A percentile compares a stretch with the other conserved stretches of the same genome.
phyloP scores from a whole-genome alignment of 2,888 invertebrate genomes.

The Empis stercorea region DNA sequence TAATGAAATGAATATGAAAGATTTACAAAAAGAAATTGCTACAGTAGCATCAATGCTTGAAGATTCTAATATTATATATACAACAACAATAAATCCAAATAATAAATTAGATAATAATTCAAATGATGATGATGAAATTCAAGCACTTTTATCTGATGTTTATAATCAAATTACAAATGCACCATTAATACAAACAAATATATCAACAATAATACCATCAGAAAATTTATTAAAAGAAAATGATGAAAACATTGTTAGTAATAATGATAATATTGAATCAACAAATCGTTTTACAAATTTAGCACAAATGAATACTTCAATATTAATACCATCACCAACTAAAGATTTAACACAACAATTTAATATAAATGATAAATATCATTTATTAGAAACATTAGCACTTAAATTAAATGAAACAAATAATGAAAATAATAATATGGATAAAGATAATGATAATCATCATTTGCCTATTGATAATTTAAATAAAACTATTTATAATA shows the following conservation, averaged over 20 bases:
- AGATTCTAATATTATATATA: conserved; percentile 20
- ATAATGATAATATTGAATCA: neutral
- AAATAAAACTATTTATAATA: no score
- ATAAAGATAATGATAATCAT: neutral
- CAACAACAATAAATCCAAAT: conserved; percentile 12
- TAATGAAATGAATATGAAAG: conserved; percentile 28
- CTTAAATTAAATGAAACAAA: neutral
- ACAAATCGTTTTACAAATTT: conserved; percentile 25
- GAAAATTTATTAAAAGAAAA: neutral
- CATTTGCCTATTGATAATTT: no score
- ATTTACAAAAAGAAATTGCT: conserved; percentile 33
- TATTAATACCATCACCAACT: conserved; percentile 11
- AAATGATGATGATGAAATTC: conserved; percentile 28
- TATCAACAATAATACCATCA: neutral
- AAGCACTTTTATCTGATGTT: conserved; percentile 31
- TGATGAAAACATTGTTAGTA: no score
- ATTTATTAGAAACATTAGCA: conserved; percentile 7
- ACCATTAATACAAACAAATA: conserved; percentile 2
- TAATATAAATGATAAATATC: conserved; percentile 5
- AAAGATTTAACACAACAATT: neutral
- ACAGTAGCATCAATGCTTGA: conserved; percentile 33
- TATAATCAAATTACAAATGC: conserved; percentile 26
- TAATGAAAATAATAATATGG: neutral
- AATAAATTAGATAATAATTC: conserved; percentile 16
- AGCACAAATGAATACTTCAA: conserved; percentile 27